Percentiles rank a stretch among this genome's conserved stretches.
These are phyloP conservation scores for Pomacea maculata DNA, from an alignment of 1,140 invertebrate species.

Conservation along the genomic window DNA sequence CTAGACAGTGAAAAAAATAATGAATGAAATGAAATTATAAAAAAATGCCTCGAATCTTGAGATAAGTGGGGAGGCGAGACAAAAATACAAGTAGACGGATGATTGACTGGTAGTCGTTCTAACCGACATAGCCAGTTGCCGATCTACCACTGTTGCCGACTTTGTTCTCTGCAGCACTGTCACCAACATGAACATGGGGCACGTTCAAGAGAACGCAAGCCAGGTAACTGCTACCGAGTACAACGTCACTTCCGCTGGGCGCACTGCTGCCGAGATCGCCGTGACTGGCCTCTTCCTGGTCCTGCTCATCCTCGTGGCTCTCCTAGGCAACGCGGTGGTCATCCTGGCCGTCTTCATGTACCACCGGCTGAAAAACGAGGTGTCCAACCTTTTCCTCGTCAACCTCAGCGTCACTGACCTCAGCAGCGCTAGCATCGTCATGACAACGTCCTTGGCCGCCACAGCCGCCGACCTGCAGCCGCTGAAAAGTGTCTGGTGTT, in stretches of 20 bases:
- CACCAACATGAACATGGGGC: background rate
- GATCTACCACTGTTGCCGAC: no score
- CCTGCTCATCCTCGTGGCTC: conserved; percentile 40
- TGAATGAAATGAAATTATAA: no score
- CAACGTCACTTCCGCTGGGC: background rate
- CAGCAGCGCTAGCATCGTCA: conserved; percentile 52
- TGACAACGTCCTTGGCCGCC: conserved; percentile 48
- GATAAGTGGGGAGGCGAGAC: no score
- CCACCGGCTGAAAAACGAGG: conserved; percentile 46
- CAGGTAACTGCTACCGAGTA: background rate
- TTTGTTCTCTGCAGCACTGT: background rate
- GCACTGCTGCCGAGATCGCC: conserved; percentile 27
- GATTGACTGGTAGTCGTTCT: no score
- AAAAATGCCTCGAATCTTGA: no score
- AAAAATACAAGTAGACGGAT: no score
- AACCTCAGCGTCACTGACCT: conserved; percentile 61
- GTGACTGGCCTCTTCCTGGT: conserved; percentile 32
- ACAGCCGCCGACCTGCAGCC: conserved; percentile 38
- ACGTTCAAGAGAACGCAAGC: background rate
- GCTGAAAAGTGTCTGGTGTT: conserved; percentile 44
- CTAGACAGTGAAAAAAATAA: no score
- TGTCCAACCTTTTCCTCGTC: conserved; percentile 55
- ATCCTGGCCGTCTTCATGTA: conserved; percentile 43
- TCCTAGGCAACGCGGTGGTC: conserved; percentile 55
- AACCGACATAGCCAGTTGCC: no score